phyloP scores from a whole-genome alignment of 2,888 invertebrate genomes.

The Anticlea derivata region DNA sequence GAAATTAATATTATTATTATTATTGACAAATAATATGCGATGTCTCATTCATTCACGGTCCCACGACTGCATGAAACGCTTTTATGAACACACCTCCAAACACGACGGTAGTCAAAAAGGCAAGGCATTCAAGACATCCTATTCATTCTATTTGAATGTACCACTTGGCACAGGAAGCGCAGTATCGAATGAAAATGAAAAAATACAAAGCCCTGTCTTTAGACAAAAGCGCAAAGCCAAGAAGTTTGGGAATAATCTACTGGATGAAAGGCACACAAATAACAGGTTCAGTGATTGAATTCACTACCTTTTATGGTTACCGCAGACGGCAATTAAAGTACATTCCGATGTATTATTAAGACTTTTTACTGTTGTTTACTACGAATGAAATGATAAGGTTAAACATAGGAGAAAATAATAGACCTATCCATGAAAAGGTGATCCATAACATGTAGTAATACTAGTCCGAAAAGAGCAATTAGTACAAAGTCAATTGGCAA shows the following conservation, averaged over 20 bases:
- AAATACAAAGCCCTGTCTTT: constrained; percentile 53
- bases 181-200: constrained; percentile 73
- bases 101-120: constrained; percentile 75
- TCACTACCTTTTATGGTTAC: too few relatives aligned
- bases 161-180: constrained; percentile 77
- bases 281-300: constrained; percentile 6
- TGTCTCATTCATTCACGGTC: constrained; percentile 20
- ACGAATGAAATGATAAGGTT: too few relatives aligned
- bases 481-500: too few relatives aligned
- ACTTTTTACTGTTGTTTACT: too few relatives aligned
- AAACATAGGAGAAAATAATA: too few relatives aligned
- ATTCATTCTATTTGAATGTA: constrained; percentile 56
- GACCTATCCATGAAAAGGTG: too few relatives aligned
- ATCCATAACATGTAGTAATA: too few relatives aligned
- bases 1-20: too few relatives aligned
- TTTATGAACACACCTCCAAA: constrained; percentile 67
- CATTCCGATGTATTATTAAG: too few relatives aligned
- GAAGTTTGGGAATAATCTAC: constrained; percentile 50
- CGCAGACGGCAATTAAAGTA: too few relatives aligned
- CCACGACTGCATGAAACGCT: constrained; percentile 53
- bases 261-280: not conserved
- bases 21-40: constrained; percentile 14
- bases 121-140: constrained; percentile 71
- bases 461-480: too few relatives aligned
- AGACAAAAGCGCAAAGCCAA: constrained; percentile 52